Conservation (phyloP, 2,113 vertebrate species). For the Equus quagga region DNA sequence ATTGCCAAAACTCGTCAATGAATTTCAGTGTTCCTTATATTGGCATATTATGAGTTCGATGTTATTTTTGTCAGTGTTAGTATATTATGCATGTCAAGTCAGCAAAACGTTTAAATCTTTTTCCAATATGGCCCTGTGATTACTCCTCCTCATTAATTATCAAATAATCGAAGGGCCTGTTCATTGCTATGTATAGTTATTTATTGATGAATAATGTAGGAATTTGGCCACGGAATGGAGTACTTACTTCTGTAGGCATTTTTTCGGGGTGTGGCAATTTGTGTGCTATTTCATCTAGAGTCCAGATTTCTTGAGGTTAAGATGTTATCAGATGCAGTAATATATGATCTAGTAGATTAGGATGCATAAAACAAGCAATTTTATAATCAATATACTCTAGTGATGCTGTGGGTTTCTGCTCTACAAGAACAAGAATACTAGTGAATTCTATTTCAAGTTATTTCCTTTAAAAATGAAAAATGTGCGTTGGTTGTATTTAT, state of each 20-base stretch:
- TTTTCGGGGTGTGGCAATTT: not conserved
- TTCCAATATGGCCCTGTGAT: not conserved
- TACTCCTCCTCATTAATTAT: not conserved
- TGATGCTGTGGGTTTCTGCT: not conserved
- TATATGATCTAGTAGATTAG: fast-evolving
- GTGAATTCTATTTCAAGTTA: not conserved
- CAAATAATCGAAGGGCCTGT: not conserved
- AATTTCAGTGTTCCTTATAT: not conserved
- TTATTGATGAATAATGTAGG: not conserved
- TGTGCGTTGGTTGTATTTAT: not conserved
- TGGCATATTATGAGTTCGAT: not conserved
- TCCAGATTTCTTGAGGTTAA: not conserved
- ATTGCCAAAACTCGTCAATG: not conserved
- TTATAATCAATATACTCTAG: fast-evolving
- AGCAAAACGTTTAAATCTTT: not conserved
- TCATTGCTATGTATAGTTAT: not conserved
- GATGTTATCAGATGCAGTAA: not conserved
- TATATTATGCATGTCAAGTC: not conserved
- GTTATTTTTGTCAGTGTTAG: not conserved
- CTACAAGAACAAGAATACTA: not conserved
- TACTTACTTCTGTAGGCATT: not conserved
- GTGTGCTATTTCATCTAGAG: not conserved
- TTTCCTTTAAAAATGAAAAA: not conserved
- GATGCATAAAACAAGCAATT: fast-evolving
- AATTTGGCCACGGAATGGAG: not conserved